Evolutionary conservation across 1,140 invertebrate genomes (phyloP).

Genomic region (Zelostemma sp.): DNA sequence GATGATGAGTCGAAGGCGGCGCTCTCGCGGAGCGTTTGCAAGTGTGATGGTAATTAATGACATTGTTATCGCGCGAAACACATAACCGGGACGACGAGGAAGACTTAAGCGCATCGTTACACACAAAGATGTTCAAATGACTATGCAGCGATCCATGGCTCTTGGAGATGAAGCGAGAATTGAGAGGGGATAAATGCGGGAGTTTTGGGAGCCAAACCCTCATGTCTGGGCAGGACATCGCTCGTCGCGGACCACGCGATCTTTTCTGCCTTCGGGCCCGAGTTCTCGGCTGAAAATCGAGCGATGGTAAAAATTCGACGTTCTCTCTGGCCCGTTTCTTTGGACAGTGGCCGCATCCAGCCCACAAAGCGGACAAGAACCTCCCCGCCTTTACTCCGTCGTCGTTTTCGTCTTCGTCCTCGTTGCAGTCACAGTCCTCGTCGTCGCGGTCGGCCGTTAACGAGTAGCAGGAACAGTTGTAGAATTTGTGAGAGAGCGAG

Average conservation of each 20-base stretch:
- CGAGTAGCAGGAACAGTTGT: slow-evolving; percentile 59
- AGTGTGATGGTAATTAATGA: slow-evolving; percentile 22
- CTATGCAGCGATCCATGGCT: slow-evolving; percentile 24
- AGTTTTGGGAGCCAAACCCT: slow-evolving; percentile 8
- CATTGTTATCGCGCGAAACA: slow-evolving; percentile 17
- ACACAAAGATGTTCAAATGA: neutral
- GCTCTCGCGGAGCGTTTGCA: slow-evolving; percentile 36
- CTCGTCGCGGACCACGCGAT: slow-evolving; percentile 17
- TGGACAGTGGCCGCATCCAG: neutral
- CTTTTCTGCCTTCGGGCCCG: neutral
- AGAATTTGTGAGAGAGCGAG: slow-evolving; percentile 62
- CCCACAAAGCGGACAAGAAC: slow-evolving; percentile 4
- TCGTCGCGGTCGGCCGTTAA: slow-evolving; percentile 17
- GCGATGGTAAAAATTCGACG: neutral
- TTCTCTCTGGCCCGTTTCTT: neutral
- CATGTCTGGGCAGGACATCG: slow-evolving; percentile 31
- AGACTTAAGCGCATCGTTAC: neutral
- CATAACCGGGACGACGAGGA: neutral
- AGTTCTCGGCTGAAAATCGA: slow-evolving; percentile 28
- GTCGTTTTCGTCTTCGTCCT: slow-evolving; percentile 2
- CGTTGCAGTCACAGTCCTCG: neutral
- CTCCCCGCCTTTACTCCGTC: neutral
- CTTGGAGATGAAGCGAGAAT: slow-evolving; percentile 21
- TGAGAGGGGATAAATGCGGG: slow-evolving; percentile 20
- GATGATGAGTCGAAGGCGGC: slow-evolving; percentile 32